Base-by-base conservation (phyloP, 2,888 invertebrate species). In the Xylota sylvarum region DNA sequence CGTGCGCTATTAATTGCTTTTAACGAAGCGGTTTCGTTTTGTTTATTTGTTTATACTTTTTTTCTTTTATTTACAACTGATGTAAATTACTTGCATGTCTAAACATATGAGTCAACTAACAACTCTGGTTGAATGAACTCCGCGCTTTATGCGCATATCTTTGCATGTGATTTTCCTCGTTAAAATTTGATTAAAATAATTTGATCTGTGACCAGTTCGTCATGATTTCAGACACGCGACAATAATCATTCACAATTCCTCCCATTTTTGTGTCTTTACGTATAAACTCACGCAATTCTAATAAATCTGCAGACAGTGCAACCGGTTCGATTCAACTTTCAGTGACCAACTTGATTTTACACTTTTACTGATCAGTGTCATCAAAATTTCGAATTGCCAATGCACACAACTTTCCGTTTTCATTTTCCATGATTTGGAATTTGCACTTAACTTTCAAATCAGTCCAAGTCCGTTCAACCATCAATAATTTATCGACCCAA, bases 401-500 rank as follows among this genome's bases (percentile, higher is more conserved):
- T 23, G 37, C 5, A 35, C 56, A 35, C 17, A 40, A 35, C 19
- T n/a, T 37, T 58, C 19, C 9, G 23, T 58, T 37, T 60, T n/a
- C 9, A 58, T 19, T 23, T 19, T 23, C 37, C 10, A 62, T 52
- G 46, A 9, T 19, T 62, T 65, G 2, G 17, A 10, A 43, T 43
- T 64, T 14, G 14, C 19, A 74, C 30, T 56, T 12, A 55, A 81
- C 70, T 77, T 69, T 69, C 30, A 64, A 76, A 81, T 64, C 37
- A 48, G 9, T n/a, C 19, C 46, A 64, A 46, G 46, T 50, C 32
- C 52, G 19, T 56, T 67, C 46, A 37, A 43, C 60, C 27, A 67
- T 79, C 64, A 72, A 78, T 67, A 55, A 14, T 62, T 56, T 30
- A 70, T 17, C 64, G 84, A 84, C 74, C 80, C 50, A 84, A 69